Conservation (phyloP, 2,797 vertebrate genomes). For the Poeciliopsis paucimaculata region DNA sequence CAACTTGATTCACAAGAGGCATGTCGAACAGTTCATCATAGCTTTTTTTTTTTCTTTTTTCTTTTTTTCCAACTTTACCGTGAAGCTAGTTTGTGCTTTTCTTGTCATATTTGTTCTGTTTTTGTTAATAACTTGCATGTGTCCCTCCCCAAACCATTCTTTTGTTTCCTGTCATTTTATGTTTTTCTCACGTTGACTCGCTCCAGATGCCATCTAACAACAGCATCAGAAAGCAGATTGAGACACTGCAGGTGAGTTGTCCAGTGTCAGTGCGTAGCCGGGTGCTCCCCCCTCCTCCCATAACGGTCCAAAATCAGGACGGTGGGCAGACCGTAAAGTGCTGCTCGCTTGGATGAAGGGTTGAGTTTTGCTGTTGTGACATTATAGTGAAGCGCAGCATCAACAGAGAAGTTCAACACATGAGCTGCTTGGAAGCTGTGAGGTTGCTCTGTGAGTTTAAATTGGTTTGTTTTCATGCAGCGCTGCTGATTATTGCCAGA, state of each 20-base stretch:
- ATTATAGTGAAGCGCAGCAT: conserved; percentile 6
- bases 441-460: conserved; percentile 26
- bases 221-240: conserved; percentile 99
- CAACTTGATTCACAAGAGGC: conserved; percentile 17
- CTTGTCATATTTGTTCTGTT: conserved; percentile 77
- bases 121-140: conserved; percentile 93
- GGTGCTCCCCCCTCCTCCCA: conserved; percentile 23
- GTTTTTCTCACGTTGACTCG: conserved; percentile 81
- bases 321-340: conserved; percentile 1
- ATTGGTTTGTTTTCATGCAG: conserved; percentile 30
- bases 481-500: not conserved
- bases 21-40: conserved; percentile 44
- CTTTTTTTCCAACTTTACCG: conserved; percentile 23
- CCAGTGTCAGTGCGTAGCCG: conserved; percentile 50
- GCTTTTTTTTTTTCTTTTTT: conserved; percentile 13
- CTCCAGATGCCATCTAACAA: conserved; percentile 99
- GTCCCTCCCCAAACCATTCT: conserved; percentile 78
- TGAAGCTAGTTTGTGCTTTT: conserved; percentile 15
- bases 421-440: conserved; percentile 17
- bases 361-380: conserved; percentile 16
- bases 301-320: conserved; percentile 20
- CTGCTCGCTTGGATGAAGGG: conserved; percentile 1
- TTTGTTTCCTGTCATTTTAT: conserved; percentile 75
- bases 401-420: conserved; percentile 5
- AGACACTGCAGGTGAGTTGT: conserved; percentile 99